Conservation (phyloP, 23 tunicate species). For the Halocynthia roretzi region DNA sequence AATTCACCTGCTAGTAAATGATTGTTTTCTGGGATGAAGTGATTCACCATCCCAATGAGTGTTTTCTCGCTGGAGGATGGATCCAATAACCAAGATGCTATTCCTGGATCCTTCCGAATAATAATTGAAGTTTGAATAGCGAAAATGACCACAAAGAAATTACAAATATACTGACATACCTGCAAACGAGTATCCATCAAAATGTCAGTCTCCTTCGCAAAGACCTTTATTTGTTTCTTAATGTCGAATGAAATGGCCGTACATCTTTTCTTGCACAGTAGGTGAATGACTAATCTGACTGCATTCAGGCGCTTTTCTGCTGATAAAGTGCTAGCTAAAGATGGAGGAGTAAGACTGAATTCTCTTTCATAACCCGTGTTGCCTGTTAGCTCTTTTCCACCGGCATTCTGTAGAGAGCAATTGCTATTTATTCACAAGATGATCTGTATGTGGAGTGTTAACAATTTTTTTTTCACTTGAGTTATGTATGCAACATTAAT, state of each 20-base stretch:
- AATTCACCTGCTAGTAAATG: constrained; percentile 2
- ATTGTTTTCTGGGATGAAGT: constrained; percentile 11
- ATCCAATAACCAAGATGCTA: constrained; percentile 67
- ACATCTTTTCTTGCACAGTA: not conserved
- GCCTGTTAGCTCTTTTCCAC: no score
- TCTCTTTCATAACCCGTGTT: no score
- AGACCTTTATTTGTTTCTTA: constrained; percentile 6
- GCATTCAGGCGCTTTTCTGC: not conserved
- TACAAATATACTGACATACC: not conserved
- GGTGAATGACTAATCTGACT: not conserved
- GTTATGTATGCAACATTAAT: no score
- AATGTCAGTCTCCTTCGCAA: constrained; percentile 15
- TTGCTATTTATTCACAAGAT: no score
- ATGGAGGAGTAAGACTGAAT: constrained; percentile 1
- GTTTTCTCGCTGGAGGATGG: constrained; percentile 26
- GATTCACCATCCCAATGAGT: constrained; percentile 18
- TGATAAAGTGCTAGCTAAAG: not conserved
- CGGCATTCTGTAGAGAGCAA: no score
- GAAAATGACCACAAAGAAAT: not conserved
- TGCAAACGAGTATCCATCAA: not conserved
- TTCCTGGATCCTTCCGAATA: constrained; percentile 40
- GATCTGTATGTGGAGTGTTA: no score
- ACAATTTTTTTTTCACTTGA: no score
- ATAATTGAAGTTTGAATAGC: not conserved
- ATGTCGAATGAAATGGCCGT: not conserved